Percentiles rank a stretch among this genome's conserved stretches.
These are phyloP conservation scores for Strigamia transsilvanica DNA, from an alignment of 2,888 invertebrate genomes.

Conservation along the genomic window DNA sequence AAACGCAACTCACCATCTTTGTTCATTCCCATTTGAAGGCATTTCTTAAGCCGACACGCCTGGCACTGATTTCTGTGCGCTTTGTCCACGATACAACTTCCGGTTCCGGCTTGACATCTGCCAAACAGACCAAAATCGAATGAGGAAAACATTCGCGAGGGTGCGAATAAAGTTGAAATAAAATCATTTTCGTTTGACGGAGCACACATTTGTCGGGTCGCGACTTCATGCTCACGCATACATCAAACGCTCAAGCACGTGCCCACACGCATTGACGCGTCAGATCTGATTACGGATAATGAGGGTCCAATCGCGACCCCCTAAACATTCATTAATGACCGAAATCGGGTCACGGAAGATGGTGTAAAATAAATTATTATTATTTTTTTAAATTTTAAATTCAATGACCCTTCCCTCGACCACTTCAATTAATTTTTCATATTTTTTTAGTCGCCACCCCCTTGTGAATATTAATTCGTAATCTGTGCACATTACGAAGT, in stretches of 20 bases:
- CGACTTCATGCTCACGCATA: neutral
- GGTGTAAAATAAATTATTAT: no score
- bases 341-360: neutral
- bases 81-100: slow-evolving; percentile 96
- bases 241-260: neutral
- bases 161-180: no score
- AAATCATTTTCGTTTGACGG: neutral
- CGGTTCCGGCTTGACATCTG: slow-evolving; percentile 99
- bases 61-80: slow-evolving; percentile 99
- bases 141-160: no score
- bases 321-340: neutral
- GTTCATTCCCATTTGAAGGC: slow-evolving; percentile 99
- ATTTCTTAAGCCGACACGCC: slow-evolving; percentile 97
- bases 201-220: neutral
- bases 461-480: slow-evolving; percentile 7
- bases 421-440: neutral
- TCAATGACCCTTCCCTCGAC: neutral
- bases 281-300: neutral
- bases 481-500: neutral
- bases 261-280: slow-evolving; percentile 8
- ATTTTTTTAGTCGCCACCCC: neutral
- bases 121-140: no score
- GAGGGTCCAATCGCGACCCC: neutral
- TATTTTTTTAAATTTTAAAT: neutral
- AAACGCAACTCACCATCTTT: slow-evolving; percentile 87